Conservation (phyloP, 2,888 invertebrate genomes). For the Xylophagus ater region DNA sequence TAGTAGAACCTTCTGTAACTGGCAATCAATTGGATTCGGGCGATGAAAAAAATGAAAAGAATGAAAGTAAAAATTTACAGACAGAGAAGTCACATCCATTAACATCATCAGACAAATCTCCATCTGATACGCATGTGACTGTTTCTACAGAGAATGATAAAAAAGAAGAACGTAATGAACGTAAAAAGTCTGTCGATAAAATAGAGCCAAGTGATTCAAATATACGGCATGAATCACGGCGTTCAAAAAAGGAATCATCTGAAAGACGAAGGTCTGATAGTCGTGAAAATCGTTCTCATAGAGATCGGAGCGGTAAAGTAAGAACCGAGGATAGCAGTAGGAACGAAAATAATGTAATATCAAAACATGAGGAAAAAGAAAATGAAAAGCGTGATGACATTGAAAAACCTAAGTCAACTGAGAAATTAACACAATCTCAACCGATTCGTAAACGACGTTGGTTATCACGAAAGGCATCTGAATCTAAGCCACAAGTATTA, state of each 20-base stretch:
- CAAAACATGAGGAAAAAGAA: constrained; percentile 18
- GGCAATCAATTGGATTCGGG: too few relatives aligned
- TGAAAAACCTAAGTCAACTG: constrained; percentile 8
- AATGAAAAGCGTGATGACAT: constrained; percentile 28
- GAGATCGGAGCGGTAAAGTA: background rate
- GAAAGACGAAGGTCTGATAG: constrained; percentile 1
- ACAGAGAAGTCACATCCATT: constrained; percentile 1
- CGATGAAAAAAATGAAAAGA: too few relatives aligned
- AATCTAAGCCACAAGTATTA: constrained; percentile 49
- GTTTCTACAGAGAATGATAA: background rate
- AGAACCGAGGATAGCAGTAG: background rate
- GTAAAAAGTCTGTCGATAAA: background rate
- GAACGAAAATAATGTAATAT: constrained; percentile 10
- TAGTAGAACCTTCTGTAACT: too few relatives aligned
- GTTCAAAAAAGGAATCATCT: background rate
- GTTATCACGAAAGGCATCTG: constrained; percentile 39
- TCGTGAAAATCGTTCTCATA: constrained; percentile 6
- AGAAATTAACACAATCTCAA: constrained; percentile 37
- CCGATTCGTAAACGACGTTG: constrained; percentile 37
- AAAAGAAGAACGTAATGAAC: background rate
- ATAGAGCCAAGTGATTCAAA: too few relatives aligned
- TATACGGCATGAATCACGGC: background rate
- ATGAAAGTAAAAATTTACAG: background rate
- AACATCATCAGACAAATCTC: background rate
- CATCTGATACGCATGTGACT: background rate